Conservation (phyloP, 1,140 invertebrate species). For the Drosophila persimilis region DNA sequence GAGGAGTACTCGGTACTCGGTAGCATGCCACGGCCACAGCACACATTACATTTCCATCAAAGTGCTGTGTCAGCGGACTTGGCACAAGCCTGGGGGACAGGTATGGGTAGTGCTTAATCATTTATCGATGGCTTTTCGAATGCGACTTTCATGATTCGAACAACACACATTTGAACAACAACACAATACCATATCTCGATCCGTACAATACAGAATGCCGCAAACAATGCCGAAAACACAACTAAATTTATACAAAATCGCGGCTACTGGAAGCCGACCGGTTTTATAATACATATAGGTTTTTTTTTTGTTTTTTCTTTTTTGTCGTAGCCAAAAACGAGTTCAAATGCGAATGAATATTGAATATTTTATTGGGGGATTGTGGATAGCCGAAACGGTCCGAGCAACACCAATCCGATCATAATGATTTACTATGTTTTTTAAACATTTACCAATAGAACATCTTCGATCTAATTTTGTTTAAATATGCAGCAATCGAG, state of each 20-base stretch:
- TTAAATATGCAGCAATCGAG: no score
- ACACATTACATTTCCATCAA: constrained; percentile 34
- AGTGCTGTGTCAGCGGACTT: constrained; percentile 36
- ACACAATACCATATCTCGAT: no score
- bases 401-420: constrained; percentile 8
- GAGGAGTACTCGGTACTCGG: no score
- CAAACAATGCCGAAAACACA: constrained; percentile 30
- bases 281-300: constrained; percentile 20
- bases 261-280: constrained; percentile 58
- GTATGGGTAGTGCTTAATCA: constrained; percentile 38
- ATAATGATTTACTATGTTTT: no score
- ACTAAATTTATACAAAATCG: constrained; percentile 63
- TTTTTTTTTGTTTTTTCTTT: constrained; percentile 7
- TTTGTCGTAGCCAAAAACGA: constrained; percentile 18
- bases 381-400: constrained; percentile 28
- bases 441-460: no score
- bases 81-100: constrained; percentile 21
- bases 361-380: constrained; percentile 26
- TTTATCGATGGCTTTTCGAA: constrained; percentile 51
- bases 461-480: no score
- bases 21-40: not conserved
- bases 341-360: constrained; percentile 33
- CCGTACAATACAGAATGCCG: no score
- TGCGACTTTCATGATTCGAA: constrained; percentile 50
- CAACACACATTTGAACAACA: not conserved